phyloP scores from a whole-genome alignment of 2,113 vertebrate genomes.

The Chionomys nivalis region DNA sequence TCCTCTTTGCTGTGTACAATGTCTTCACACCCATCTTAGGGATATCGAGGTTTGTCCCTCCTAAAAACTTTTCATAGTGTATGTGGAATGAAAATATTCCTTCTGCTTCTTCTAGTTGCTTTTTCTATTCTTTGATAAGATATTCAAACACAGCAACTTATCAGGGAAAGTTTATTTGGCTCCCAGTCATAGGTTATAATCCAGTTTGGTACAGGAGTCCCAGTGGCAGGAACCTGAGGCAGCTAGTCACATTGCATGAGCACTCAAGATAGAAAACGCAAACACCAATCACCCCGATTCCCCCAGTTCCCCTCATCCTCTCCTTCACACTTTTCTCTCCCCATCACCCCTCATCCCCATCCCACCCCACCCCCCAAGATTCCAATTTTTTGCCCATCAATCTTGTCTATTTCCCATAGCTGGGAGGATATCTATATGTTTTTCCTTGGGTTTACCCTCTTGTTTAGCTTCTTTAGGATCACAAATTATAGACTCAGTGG shows the following conservation, averaged over 20 bases:
- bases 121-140: not conserved
- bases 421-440: too few species aligned
- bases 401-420: too few species aligned
- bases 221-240: not conserved
- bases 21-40: constrained; percentile 2
- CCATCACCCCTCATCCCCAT: too few species aligned
- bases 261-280: not conserved
- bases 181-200: not conserved
- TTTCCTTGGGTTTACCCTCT: too few species aligned
- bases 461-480: too few species aligned
- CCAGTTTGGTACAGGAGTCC: fast-evolving
- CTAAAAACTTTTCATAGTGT: not conserved
- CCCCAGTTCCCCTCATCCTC: too few species aligned
- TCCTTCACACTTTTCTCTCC: too few species aligned
- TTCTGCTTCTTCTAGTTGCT: not conserved
- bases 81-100: not conserved
- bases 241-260: not conserved
- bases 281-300: too few species aligned
- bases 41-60: not conserved
- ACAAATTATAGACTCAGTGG: too few species aligned
- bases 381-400: too few species aligned
- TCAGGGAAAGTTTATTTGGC: not conserved
- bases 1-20: constrained; percentile 25
- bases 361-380: too few species aligned
- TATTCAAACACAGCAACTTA: not conserved